These are phyloP conservation scores for Ariopsis seemanni DNA, from an alignment of 2,113 vertebrate genomes.

Conservation along the genomic window DNA sequence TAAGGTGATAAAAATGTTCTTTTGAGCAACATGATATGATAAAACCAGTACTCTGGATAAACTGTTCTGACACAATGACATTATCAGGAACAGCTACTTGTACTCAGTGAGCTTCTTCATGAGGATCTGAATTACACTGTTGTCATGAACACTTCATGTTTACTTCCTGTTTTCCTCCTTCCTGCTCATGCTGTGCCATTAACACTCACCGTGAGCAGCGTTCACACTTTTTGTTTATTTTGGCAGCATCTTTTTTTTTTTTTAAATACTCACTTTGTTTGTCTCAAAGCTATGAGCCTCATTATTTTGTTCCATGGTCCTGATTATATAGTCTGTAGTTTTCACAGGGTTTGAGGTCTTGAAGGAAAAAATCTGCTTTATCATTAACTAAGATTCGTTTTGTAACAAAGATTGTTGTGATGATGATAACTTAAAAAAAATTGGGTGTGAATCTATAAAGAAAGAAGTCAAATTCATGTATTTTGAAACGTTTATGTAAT, in stretches of 20 bases:
- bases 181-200: not conserved
- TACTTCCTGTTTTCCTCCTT: not conserved
- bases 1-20: not conserved
- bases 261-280: not conserved
- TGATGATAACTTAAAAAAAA: not conserved
- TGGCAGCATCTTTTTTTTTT: not conserved
- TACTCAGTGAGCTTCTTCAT: not conserved
- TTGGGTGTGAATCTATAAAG: not conserved
- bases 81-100: too few species aligned
- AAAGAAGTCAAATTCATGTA: not conserved
- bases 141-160: not conserved
- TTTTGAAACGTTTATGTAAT: not conserved
- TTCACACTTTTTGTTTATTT: not conserved
- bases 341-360: not conserved
- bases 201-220: not conserved
- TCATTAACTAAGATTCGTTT: too few species aligned
- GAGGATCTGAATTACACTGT: not conserved
- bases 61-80: not conserved
- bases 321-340: not conserved
- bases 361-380: not conserved
- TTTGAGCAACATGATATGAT: not conserved
- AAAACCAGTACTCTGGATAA: too few species aligned
- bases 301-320: not conserved
- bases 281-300: not conserved
- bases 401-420: not conserved